phyloP scores from a whole-genome alignment of 1,140 invertebrate species.

The Zaprionus vittiger region DNA sequence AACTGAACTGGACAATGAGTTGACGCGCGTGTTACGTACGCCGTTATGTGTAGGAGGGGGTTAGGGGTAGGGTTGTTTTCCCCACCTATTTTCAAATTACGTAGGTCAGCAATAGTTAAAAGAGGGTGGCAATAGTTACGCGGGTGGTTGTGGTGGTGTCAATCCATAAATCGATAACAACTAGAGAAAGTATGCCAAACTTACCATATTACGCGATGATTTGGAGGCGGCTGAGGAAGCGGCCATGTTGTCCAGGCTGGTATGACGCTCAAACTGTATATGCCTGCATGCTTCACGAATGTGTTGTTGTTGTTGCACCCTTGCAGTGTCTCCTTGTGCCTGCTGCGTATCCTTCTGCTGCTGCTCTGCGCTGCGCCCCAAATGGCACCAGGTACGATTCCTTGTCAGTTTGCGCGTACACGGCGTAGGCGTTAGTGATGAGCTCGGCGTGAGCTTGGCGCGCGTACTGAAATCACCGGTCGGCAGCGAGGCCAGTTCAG shows the following conservation, averaged over 20 bases:
- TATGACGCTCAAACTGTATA: conserved; percentile 27
- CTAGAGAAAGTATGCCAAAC: conserved; percentile 44
- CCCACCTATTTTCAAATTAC: conserved; percentile 40
- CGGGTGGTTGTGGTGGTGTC: neutral
- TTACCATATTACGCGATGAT: conserved; percentile 74
- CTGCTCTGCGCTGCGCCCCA: conserved; percentile 59
- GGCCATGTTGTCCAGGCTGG: conserved; percentile 43
- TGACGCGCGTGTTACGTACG: conserved; percentile 23
- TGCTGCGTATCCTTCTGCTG: conserved; percentile 18
- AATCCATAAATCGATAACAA: conserved; percentile 64
- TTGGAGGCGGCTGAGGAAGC: conserved; percentile 57
- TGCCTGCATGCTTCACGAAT: conserved; percentile 57
- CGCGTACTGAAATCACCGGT: conserved; percentile 68
- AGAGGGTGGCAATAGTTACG: conserved; percentile 20
- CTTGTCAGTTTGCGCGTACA: conserved; percentile 36
- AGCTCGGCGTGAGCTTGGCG: conserved; percentile 67
- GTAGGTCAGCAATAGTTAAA: conserved; percentile 61
- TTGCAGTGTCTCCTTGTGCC: neutral
- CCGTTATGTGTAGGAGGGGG: neutral
- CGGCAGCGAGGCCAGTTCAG: neutral
- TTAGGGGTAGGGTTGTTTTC: conserved; percentile 22
- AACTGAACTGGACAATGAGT: conserved; percentile 4
- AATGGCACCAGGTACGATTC: conserved; percentile 68
- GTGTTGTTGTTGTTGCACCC: conserved; percentile 16
- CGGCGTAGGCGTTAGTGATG: conserved; percentile 32